phyloP scores from a whole-genome alignment of 2,797 vertebrate species.

The Myotis myotis region DNA sequence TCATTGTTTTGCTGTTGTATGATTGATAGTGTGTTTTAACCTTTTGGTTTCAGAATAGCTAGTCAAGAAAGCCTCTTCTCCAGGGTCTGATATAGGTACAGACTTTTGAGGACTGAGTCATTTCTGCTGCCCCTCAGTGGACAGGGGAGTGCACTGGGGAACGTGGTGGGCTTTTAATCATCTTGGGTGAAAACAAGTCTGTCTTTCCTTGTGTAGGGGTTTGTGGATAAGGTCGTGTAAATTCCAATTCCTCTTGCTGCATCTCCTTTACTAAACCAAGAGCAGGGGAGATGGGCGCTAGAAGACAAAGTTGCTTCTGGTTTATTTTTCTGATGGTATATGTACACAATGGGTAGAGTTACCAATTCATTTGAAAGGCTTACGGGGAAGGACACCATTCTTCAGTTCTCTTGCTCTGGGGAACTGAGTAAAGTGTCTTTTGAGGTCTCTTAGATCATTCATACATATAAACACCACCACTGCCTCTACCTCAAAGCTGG shows the following conservation, averaged over 20 bases:
- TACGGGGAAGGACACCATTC: not conserved
- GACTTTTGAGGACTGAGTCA: not conserved
- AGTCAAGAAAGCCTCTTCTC: not conserved
- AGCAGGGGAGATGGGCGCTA: not conserved
- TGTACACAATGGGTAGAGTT: not conserved
- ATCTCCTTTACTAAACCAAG: not conserved
- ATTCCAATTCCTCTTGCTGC: not conserved
- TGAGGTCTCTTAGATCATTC: not conserved
- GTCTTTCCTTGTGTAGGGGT: slow-evolving; percentile 35
- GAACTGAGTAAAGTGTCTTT: slow-evolving; percentile 34
- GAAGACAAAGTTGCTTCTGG: slow-evolving; percentile 36
- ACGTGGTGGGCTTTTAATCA: not conserved
- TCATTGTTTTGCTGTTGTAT: not conserved
- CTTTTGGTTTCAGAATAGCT: not conserved
- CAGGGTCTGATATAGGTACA: not conserved
- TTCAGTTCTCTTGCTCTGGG: slow-evolving; percentile 16
- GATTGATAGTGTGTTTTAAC: not conserved
- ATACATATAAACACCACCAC: not conserved
- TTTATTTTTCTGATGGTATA: slow-evolving; percentile 27
- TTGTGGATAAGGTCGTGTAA: slow-evolving; percentile 41
- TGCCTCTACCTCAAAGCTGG: not conserved
- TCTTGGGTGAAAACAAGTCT: slow-evolving; percentile 15
- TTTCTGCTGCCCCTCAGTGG: not conserved
- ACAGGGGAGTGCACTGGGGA: not conserved
- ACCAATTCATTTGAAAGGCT: slow-evolving; percentile 28